phyloP scores from a whole-genome alignment of 2,888 invertebrate species.

The Sisyra terminalis region DNA sequence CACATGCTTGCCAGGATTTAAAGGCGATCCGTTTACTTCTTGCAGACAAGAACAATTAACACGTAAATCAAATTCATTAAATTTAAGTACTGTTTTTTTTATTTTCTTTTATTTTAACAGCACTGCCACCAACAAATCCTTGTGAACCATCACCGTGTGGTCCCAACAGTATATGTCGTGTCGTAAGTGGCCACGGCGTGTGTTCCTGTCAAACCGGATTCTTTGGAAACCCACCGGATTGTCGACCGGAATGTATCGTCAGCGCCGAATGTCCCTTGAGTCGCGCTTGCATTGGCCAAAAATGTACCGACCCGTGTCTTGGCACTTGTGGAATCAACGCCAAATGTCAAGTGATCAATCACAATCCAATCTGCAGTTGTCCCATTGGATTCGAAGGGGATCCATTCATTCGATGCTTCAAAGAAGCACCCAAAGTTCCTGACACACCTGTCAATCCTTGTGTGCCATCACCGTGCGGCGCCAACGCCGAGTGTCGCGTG shows the following conservation, averaged over 20 bases:
- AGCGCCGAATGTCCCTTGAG: constrained; percentile 40
- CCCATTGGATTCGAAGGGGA: constrained; percentile 38
- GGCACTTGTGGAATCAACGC: constrained; percentile 40
- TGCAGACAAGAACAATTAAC: constrained; percentile 42
- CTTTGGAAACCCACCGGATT: constrained; percentile 38
- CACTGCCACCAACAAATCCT: constrained; percentile 27
- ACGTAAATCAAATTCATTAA: constrained; percentile 33
- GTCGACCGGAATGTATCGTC: constrained; percentile 41
- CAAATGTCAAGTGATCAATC: constrained; percentile 39
- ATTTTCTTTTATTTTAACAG: constrained; percentile 13
- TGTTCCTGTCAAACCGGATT: constrained; percentile 43
- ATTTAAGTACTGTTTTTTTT: constrained; percentile 4
- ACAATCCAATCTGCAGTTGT: constrained; percentile 47
- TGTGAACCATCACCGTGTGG: constrained; percentile 45
- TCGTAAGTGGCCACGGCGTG: constrained; percentile 35
- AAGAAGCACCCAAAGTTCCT: constrained; percentile 21
- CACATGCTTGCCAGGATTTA: constrained; percentile 55
- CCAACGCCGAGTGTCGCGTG: constrained; percentile 48
- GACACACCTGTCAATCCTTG: constrained; percentile 40
- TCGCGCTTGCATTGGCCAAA: constrained; percentile 42
- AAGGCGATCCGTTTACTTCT: constrained; percentile 70
- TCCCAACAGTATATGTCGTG: constrained; percentile 38
- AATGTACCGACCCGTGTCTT: constrained; percentile 44
- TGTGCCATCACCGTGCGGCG: constrained; percentile 54
- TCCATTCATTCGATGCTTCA: constrained; percentile 36